Base-by-base conservation (phyloP, 1,140 invertebrate species). In the Drosophila tani region DNA sequence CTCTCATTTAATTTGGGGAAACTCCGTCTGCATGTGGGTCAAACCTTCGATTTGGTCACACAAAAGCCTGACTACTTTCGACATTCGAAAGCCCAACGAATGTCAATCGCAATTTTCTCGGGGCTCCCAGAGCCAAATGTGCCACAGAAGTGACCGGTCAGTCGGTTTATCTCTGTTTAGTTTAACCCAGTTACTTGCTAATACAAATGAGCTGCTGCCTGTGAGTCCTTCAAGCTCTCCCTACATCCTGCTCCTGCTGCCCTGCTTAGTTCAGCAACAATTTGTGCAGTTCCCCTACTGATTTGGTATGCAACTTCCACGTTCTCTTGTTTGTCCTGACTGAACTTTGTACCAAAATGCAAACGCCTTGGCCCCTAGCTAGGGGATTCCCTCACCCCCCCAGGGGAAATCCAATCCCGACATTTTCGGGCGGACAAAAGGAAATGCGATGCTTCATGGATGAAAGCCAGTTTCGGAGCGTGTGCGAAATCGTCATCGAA, bases 131-230 rank as follows among this genome's bases (percentile, higher is more conserved):
- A 50, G 12, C 56, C 17, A 32, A 49, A 12, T 67, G 66, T 27
- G 50, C 56, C 46, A 40, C 46, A 67, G 53, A 5, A 56, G 43
- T 51, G 55, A 29, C 53, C 45, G 21, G 57, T 47, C 60, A 74
- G 53, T 45, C 29, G 40, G 65, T 77, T 79, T 53, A 62, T 75
- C 60, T 75, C 60, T 63, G 51, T 67, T 35, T 59, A 80, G 66
- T 79, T 87, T 87, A 88, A 81, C 84, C 84, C 73, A 87, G 83
- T 87, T 85, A 64, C 68, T 53, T 17, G 50, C 80, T 70, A 80
- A 82, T 83, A 82, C 70, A 83, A 87, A 69, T 68, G 66, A 82
- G 66, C 64, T 43, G 21, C 46, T n/a, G 53, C 43, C n/a, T n/a
- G 32, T 15, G 41, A 27, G 32, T 53, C 58, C 49, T 27, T 58